phyloP scores from a whole-genome alignment of 2,888 invertebrate species.

The Phengaris alcon region DNA sequence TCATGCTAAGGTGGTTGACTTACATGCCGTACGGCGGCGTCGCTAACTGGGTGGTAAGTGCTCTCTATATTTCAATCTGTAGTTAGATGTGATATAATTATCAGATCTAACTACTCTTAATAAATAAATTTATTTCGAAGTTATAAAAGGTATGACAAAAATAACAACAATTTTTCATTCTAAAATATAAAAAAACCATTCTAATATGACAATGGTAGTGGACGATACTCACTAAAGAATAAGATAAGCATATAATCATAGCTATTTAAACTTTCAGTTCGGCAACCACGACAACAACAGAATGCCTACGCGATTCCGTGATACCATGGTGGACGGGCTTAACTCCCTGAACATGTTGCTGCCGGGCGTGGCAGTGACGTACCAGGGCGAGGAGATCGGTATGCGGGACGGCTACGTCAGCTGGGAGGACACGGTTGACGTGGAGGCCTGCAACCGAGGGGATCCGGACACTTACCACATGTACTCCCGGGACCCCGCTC shows the following conservation, averaged over 20 bases:
- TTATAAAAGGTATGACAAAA: too few relatives aligned
- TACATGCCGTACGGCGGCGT: slow-evolving; percentile 78
- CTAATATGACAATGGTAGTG: too few relatives aligned
- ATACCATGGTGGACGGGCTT: slow-evolving; percentile 82
- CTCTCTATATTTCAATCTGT: not conserved
- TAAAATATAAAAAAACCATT: too few relatives aligned
- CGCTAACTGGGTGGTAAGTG: slow-evolving; percentile 84
- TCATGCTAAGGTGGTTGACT: slow-evolving; percentile 79
- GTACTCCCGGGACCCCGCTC: slow-evolving; percentile 80
- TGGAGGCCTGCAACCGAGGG: slow-evolving; percentile 77
- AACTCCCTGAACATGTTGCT: slow-evolving; percentile 85
- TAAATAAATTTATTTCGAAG: too few relatives aligned
- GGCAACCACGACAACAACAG: slow-evolving; percentile 85
- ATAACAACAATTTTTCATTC: too few relatives aligned
- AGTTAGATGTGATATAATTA: too few relatives aligned
- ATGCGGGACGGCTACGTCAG: slow-evolving; percentile 81
- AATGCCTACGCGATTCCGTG: slow-evolving; percentile 81
- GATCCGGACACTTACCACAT: slow-evolving; percentile 71
- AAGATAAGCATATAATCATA: not conserved
- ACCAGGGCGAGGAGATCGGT: slow-evolving; percentile 90
- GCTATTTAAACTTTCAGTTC: slow-evolving; percentile 61
- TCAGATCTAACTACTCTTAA: too few relatives aligned
- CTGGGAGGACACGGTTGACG: slow-evolving; percentile 79
- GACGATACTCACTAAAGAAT: not conserved
- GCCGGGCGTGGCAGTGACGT: slow-evolving; percentile 88